phyloP scores from a whole-genome alignment of 2,113 vertebrate species.

The Misgurnus anguillicaudatus region DNA sequence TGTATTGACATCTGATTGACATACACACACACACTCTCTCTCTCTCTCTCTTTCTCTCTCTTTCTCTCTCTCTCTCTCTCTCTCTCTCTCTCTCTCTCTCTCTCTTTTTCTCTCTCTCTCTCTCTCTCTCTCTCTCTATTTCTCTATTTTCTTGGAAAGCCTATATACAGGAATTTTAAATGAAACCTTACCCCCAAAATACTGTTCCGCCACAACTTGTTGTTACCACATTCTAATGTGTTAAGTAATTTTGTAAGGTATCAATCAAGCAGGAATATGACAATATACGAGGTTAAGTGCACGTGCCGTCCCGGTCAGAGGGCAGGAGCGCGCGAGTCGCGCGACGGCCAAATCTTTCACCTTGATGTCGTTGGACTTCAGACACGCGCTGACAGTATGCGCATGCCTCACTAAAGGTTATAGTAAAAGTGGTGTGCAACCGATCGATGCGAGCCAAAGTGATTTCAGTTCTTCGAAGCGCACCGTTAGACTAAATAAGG shows the following conservation, averaged over 20 bases:
- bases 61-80: background rate
- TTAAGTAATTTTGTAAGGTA: too few relatives aligned
- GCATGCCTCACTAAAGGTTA: slow-evolving; percentile 17
- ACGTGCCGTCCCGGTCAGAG: background rate
- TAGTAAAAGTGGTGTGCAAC: background rate
- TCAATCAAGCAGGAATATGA: background rate
- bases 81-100: background rate
- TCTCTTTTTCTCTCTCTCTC: too few relatives aligned
- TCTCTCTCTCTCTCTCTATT: too few relatives aligned
- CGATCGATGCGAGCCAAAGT: background rate
- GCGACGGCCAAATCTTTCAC: slow-evolving; percentile 40
- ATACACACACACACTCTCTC: too few relatives aligned
- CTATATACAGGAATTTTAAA: background rate
- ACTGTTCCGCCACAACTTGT: background rate
- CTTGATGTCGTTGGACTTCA: slow-evolving; percentile 51
- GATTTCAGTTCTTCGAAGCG: background rate
- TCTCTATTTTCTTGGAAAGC: too few relatives aligned
- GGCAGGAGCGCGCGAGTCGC: too few relatives aligned
- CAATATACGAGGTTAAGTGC: background rate
- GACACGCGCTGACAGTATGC: slow-evolving; percentile 13
- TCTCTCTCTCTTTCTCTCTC: background rate
- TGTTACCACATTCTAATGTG: too few relatives aligned
- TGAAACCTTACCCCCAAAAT: background rate
- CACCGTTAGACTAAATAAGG: background rate
- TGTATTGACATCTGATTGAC: too few relatives aligned